Evolutionary conservation across 2,113 vertebrate species (phyloP), one percentile per base, ranked within the genome.

Genomic region (Caranx ignobilis): DNA sequence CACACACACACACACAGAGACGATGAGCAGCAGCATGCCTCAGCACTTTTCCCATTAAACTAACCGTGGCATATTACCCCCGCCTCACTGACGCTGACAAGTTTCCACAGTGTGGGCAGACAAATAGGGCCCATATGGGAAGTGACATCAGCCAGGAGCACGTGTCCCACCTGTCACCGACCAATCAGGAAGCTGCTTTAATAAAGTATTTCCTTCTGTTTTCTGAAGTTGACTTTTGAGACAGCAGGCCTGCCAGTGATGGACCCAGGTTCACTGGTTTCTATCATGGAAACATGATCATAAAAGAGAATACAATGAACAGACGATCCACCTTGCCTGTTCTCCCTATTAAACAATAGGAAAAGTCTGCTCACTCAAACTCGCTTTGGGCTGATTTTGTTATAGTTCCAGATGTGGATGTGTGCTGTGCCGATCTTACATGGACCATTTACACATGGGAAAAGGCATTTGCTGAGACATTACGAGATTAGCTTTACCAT

Each of bases 271-370:
- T 67, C 37, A 19, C 84, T 85, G 85, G 64, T 85, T 88, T 82
- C 68, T 67, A 87, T 91, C 81, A 79, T 84, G 88, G 87, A 88
- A 91, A 91, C 71, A 68, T 26, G 73, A 87, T 85, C 72, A 87
- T 81, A 83, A 81, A 85, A 76, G 68, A 72, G 62, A 89, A 85
- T 39, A 82, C 78, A 80, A 76, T 34, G 56, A 81, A 72, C 77
- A 85, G 87, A 83, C 77, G 62, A 82, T 81, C 77, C 81, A 81
- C 82, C 78, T 72, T 26, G 79, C 39, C 82, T 83, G 88, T 71
- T 77, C 55, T 56, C 19, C 57, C 74, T 68, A 77, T 87, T 80
- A 82, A 84, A 76, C 0, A 19, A 84, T 57, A 84, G 86, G 87
- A 91, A 92, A 90, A 87, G 71, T 79, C 68, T 71, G 83, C 79